Percentiles rank a stretch among this genome's conserved stretches.
phyloP scores from a whole-genome alignment of 2,797 vertebrate genomes.

The Lates japonicus region DNA sequence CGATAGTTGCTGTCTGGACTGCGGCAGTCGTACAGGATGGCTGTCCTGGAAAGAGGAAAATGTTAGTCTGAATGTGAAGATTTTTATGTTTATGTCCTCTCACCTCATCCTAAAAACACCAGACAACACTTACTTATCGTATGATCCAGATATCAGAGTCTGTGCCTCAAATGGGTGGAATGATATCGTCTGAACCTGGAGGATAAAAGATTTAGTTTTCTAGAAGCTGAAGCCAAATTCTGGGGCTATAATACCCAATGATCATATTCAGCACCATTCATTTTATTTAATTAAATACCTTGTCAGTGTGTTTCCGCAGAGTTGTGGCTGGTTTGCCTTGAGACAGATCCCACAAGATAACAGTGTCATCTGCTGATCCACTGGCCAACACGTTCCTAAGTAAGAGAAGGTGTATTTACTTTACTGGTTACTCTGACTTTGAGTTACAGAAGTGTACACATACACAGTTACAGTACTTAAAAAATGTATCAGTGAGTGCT shows the following conservation, averaged over 20 bases:
- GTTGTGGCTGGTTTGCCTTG: slow-evolving; percentile 91
- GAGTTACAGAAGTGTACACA: neutral
- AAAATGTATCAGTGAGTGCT: neutral
- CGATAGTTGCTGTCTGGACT: slow-evolving; percentile 91
- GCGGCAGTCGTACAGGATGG: slow-evolving; percentile 94
- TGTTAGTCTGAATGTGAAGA: neutral
- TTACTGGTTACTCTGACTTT: neutral
- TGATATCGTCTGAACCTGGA: slow-evolving; percentile 94
- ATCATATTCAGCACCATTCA: neutral
- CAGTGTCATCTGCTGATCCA: slow-evolving; percentile 92
- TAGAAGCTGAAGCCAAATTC: neutral
- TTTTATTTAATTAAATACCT: slow-evolving; percentile 81
- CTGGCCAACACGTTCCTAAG: slow-evolving; percentile 94
- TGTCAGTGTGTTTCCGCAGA: slow-evolving; percentile 91
- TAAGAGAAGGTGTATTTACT: neutral
- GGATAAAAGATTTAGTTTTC: slow-evolving; percentile 7
- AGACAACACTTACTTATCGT: slow-evolving; percentile 90
- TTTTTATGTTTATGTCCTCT: neutral
- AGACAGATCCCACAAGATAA: slow-evolving; percentile 94
- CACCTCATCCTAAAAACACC: neutral
- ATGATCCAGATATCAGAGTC: slow-evolving; percentile 96
- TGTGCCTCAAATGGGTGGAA: slow-evolving; percentile 98
- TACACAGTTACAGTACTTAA: neutral
- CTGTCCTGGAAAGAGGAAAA: slow-evolving; percentile 84
- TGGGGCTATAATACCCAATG: neutral